phyloP scores from a whole-genome alignment of 2,888 invertebrate genomes.

The Neocrepidodera transversa region DNA sequence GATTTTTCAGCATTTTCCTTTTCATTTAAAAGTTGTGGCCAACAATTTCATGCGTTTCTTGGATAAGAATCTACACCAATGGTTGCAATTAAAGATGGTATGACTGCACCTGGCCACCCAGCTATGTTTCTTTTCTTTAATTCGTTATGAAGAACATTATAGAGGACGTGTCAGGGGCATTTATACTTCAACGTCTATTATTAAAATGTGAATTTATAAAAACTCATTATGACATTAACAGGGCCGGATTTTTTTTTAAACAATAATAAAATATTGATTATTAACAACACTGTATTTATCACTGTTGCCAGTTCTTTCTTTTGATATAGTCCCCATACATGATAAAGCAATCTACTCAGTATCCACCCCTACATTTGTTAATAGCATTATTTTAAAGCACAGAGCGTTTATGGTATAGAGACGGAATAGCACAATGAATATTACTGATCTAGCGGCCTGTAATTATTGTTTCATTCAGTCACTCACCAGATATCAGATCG shows the following conservation, averaged over 20 bases:
- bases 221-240: not conserved
- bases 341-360: conserved; percentile 45
- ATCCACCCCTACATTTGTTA: conserved; percentile 42
- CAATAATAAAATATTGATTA: no score
- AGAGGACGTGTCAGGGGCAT: not conserved
- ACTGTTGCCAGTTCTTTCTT: no score
- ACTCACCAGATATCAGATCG: conserved; percentile 51
- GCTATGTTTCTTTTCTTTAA: conserved; percentile 45
- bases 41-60: conserved; percentile 4
- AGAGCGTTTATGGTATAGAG: conserved; percentile 43
- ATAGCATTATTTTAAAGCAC: conserved; percentile 46
- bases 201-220: not conserved
- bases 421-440: conserved; percentile 53
- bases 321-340: no score
- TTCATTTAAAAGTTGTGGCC: not conserved
- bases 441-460: conserved; percentile 56
- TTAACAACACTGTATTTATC: no score
- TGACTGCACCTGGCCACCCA: conserved; percentile 39
- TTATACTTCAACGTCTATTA: not conserved
- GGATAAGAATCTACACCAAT: conserved; percentile 6
- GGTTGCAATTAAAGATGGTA: conserved; percentile 33
- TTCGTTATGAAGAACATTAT: conserved; percentile 28
- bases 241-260: no score
- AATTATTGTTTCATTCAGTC: conserved; percentile 59
- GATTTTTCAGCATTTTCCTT: no score